Evolutionary conservation across 2,113 vertebrate genomes (phyloP).

Genomic region (Pterophyllum scalare): DNA sequence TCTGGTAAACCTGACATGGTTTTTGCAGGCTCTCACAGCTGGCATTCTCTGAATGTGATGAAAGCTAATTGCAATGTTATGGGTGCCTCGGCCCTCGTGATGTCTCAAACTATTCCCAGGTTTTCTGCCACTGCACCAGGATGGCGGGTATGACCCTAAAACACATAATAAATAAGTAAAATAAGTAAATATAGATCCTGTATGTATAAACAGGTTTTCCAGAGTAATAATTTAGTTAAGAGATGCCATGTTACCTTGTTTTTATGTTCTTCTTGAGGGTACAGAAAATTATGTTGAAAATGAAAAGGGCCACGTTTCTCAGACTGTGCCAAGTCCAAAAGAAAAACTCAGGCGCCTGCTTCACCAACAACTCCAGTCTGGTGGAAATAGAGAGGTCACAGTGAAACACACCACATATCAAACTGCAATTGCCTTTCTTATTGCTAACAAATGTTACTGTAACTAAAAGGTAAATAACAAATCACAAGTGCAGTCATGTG

Average conservation of each 20-base stretch:
- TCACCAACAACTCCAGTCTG: conserved; percentile 57
- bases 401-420: not conserved
- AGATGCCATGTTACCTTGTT: conserved; percentile 43
- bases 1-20: not conserved
- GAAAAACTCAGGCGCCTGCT: not conserved
- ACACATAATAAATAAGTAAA: not conserved
- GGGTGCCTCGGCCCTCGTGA: not conserved
- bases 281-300: conserved; percentile 27
- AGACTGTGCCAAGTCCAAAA: conserved; percentile 55
- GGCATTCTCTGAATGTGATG: not conserved
- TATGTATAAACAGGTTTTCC: not conserved
- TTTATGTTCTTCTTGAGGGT: conserved; percentile 51
- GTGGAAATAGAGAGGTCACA: not conserved
- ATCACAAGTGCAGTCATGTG: not conserved
- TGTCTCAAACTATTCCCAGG: not conserved
- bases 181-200: not conserved
- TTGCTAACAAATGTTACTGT: not conserved
- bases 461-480: not conserved
- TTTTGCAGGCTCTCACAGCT: not conserved
- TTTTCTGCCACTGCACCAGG: conserved; percentile 33
- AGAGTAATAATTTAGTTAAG: not conserved
- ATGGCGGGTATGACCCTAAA: conserved; percentile 48
- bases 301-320: conserved; percentile 40
- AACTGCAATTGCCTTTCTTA: too few species aligned
- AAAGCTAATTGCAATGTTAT: not conserved